Evolutionary conservation across 2,797 vertebrate genomes (phyloP).

Genomic region (Acanthiza pusilla): DNA sequence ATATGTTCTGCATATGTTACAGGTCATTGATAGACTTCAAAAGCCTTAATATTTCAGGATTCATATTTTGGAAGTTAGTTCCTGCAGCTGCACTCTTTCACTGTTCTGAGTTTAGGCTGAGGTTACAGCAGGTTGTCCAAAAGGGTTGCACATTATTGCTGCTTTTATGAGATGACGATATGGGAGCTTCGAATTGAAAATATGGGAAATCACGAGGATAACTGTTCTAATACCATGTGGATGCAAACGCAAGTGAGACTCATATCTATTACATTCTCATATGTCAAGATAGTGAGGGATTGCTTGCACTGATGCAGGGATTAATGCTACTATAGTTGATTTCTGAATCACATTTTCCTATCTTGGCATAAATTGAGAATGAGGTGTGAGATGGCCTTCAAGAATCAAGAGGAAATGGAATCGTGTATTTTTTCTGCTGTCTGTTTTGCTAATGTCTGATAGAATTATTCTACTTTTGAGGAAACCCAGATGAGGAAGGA

Average conservation of each 20-base stretch:
- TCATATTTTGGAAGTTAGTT: not conserved
- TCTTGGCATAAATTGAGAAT: not conserved
- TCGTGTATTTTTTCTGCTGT: not conserved
- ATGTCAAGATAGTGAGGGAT: not conserved
- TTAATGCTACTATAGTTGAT: not conserved
- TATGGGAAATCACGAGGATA: not conserved
- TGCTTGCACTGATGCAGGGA: not conserved
- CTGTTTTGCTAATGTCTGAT: not conserved
- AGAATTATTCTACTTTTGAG: not conserved
- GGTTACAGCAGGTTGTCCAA: not conserved
- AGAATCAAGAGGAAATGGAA: not conserved
- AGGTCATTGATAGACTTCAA: not conserved
- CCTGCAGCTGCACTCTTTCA: not conserved
- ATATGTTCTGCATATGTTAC: not conserved
- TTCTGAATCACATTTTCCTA: not conserved
- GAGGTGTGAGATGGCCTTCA: not conserved
- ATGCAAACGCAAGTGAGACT: not conserved
- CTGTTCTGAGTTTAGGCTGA: not conserved
- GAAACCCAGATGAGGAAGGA: not conserved
- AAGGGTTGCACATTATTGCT: not conserved
- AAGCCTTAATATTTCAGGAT: not conserved
- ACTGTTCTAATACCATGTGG: not conserved
- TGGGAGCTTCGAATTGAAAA: not conserved
- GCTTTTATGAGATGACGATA: not conserved
- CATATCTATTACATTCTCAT: not conserved